phyloP scores from a whole-genome alignment of 1,140 invertebrate genomes.

The Drosophila parabipectinata region DNA sequence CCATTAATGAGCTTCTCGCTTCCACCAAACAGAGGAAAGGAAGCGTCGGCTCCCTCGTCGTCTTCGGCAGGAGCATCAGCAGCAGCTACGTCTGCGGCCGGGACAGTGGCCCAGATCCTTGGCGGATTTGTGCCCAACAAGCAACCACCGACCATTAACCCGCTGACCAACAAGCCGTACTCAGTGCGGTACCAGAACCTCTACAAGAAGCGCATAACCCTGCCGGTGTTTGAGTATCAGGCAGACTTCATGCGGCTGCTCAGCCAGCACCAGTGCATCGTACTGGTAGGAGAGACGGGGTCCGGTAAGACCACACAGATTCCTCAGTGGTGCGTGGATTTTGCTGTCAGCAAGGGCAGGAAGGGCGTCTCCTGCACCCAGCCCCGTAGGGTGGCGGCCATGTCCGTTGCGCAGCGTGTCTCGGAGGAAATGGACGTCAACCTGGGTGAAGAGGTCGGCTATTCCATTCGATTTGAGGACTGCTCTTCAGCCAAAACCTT shows the following conservation, averaged over 20 bases:
- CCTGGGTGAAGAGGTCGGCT: conserved; percentile 98
- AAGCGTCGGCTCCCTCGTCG: conserved; percentile 41
- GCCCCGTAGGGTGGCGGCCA: conserved; percentile 98
- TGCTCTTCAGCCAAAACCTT: conserved; percentile 98
- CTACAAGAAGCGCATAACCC: conserved; percentile 93
- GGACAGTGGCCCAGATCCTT: conserved; percentile 71
- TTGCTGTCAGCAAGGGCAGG: conserved; percentile 88
- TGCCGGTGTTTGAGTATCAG: conserved; percentile 99
- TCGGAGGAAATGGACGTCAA: conserved; percentile 99
- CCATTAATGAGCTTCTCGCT: background rate
- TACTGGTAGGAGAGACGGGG: conserved; percentile 93
- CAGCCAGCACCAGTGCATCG: conserved; percentile 86
- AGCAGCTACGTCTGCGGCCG: conserved; percentile 35
- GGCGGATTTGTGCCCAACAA: conserved; percentile 85
- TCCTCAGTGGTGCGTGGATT: conserved; percentile 97
- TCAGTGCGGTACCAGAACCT: conserved; percentile 93
- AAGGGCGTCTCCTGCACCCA: conserved; percentile 98
- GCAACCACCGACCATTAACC: conserved; percentile 86
- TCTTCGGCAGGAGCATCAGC: conserved; percentile 71
- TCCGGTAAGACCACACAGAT: conserved; percentile 98
- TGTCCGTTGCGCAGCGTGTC: conserved; percentile 99
- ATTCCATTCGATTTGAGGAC: conserved; percentile 99
- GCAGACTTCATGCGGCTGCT: conserved; percentile 97
- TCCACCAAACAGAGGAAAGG: conserved; percentile 37
- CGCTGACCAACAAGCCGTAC: conserved; percentile 90